Conservation (phyloP, 2,797 vertebrate genomes). For the Pogoniulus pusillus region DNA sequence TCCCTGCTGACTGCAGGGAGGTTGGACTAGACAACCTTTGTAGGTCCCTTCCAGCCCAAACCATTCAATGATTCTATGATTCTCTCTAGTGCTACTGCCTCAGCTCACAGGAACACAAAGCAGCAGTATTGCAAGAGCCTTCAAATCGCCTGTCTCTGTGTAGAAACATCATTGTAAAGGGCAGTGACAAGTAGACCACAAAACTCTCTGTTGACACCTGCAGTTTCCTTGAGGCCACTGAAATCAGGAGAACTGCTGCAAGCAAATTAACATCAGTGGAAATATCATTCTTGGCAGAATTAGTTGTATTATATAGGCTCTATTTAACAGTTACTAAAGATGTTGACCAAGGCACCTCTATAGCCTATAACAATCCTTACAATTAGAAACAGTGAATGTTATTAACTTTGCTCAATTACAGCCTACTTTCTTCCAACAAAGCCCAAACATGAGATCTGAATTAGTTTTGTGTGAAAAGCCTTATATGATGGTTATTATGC, state of each 20-base stretch:
- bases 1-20: too few relatives aligned
- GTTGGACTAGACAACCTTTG: too few relatives aligned
- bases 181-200: not conserved
- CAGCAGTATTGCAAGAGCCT: not conserved
- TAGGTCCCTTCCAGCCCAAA: too few relatives aligned
- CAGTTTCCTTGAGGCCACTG: not conserved
- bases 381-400: not conserved
- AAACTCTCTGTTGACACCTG: fast-evolving
- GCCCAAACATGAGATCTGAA: not conserved
- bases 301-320: not conserved
- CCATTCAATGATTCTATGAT: too few relatives aligned
- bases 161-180: not conserved
- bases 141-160: not conserved
- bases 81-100: not conserved
- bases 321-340: not conserved
- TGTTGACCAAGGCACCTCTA: not conserved
- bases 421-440: not conserved
- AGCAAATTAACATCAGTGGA: not conserved
- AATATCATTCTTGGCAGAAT: not conserved
- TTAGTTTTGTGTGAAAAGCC: not conserved
- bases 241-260: not conserved
- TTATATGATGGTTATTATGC: not conserved
- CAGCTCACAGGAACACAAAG: not conserved
- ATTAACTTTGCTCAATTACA: slow-evolving; percentile 4
- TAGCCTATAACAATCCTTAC: not conserved